These are phyloP conservation scores for Epizoanthus illoricatus DNA, from an alignment of 92 coral and sea anemone species.

Conservation along the genomic window DNA sequence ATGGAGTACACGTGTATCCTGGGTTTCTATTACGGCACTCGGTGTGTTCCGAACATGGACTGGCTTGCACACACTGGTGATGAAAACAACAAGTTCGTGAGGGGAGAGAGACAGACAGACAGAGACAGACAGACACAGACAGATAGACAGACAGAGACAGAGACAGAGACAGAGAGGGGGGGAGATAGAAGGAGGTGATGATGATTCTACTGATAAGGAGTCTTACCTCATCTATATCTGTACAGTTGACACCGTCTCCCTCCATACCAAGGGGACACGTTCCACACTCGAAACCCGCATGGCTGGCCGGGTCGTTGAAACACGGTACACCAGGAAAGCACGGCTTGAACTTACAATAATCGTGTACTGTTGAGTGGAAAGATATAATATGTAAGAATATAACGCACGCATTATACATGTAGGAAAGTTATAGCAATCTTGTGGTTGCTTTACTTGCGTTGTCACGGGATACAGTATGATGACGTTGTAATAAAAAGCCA, in stretches of 20 bases:
- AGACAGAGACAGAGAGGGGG: too few species aligned
- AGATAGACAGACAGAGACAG: too few species aligned
- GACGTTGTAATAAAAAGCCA: too few species aligned
- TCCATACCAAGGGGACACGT: slow-evolving; percentile 96
- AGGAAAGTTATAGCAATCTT: too few species aligned
- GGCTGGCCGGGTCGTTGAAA: slow-evolving; percentile 81
- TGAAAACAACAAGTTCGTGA: background rate
- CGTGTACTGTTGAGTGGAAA: slow-evolving; percentile 62
- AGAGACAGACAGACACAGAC: too few species aligned
- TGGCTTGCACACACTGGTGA: slow-evolving; percentile 40
- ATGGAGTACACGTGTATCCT: slow-evolving; percentile 90
- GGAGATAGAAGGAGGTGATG: too few species aligned
- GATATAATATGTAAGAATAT: background rate
- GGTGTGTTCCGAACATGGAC: slow-evolving; percentile 68
- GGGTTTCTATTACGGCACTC: slow-evolving; percentile 88
- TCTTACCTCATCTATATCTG: slow-evolving; percentile 86
- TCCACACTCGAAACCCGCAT: slow-evolving; percentile 90
- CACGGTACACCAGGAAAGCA: slow-evolving; percentile 98
- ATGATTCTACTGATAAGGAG: too few species aligned
- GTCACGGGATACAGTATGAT: too few species aligned
- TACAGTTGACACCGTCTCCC: slow-evolving; percentile 93
- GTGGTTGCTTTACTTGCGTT: too few species aligned
- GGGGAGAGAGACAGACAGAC: too few species aligned
- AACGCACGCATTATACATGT: too few species aligned
- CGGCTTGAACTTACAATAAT: slow-evolving; percentile 92